Conservation (phyloP, 2,888 invertebrate species). For the Strigamia crassipes region DNA sequence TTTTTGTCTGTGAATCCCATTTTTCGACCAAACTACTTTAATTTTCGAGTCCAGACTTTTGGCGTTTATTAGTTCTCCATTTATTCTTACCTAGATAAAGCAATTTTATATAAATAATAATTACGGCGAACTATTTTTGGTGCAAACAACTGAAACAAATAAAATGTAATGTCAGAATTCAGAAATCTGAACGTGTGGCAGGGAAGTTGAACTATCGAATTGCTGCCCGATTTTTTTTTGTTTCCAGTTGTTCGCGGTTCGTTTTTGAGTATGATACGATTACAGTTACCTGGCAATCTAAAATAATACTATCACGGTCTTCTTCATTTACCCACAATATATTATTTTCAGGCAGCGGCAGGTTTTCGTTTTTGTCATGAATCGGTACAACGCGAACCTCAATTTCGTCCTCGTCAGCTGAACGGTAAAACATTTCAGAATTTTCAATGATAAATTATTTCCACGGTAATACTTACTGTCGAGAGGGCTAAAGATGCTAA, state of each 20-base stretch:
- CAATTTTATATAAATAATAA: not conserved
- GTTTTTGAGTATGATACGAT: too few relatives aligned
- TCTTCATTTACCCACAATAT: not conserved
- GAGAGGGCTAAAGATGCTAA: not conserved
- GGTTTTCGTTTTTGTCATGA: not conserved
- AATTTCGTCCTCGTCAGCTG: not conserved
- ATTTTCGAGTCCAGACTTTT: not conserved
- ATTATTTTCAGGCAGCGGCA: not conserved
- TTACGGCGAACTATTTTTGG: too few relatives aligned
- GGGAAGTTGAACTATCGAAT: not conserved
- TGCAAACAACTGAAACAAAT: not conserved
- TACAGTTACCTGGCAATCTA: not conserved
- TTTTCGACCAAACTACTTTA: not conserved
- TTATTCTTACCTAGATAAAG: not conserved
- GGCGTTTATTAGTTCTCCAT: not conserved
- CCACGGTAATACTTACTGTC: not conserved
- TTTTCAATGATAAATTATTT: not conserved
- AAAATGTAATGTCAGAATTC: too few relatives aligned
- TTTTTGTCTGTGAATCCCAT: not conserved
- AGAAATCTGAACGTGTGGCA: not conserved
- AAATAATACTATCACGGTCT: not conserved
- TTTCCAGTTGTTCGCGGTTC: too few relatives aligned
- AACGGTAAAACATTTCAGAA: not conserved
- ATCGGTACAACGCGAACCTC: not conserved
- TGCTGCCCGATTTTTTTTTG: too few relatives aligned